Evolutionary conservation across 2,888 invertebrate genomes (phyloP), one percentile per base, ranked within the genome.

Genomic region (Tortricodes alternella): DNA sequence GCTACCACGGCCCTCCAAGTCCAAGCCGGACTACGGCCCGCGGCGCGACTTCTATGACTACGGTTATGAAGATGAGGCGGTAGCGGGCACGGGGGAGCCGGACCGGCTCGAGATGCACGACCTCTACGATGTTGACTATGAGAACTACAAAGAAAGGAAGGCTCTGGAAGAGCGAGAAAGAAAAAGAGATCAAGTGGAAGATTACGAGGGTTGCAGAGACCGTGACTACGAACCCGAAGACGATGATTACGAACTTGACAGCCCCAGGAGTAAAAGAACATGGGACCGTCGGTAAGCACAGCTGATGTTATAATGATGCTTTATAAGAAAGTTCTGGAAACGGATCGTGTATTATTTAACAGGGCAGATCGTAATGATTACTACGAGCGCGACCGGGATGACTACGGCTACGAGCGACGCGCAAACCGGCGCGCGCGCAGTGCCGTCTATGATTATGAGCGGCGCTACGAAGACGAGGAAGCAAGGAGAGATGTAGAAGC

Each of bases 71-170:
- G 77, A 88, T 0, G 84, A 85, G 2, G 53, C 21, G 1, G 23
- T 11, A 3, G 41, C 15, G 1, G 55, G 35, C 0, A 9, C 11
- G 11, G 29, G 3, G n/a, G 29, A 11, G 9, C n/a, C n/a, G 11
- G 91, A 92, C 32, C 73, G 78, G 55, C 78, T 74, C 21, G 86
- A 88, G 61, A 88, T 89, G 87, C 89, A 87, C 18, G 89, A 90
- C 52, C 71, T 90, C 0, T 77, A 80, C 27, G 88, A 88, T 4
- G 88, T 89, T 0, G 89, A 90, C 39, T 87, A 80, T 52, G 88
- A 89, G 51, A 89, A 89, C 29, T 92, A 92, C 59, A 87, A 88
- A 27, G 93, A 93, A 71, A 86, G 66, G 68, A 89, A 77, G 60
- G 73, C 86, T 62, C 15, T 78, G 21, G 83, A 85, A 59, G 79